phyloP scores from a whole-genome alignment of 2,888 invertebrate species.

The Brachypalpus laphriformis region DNA sequence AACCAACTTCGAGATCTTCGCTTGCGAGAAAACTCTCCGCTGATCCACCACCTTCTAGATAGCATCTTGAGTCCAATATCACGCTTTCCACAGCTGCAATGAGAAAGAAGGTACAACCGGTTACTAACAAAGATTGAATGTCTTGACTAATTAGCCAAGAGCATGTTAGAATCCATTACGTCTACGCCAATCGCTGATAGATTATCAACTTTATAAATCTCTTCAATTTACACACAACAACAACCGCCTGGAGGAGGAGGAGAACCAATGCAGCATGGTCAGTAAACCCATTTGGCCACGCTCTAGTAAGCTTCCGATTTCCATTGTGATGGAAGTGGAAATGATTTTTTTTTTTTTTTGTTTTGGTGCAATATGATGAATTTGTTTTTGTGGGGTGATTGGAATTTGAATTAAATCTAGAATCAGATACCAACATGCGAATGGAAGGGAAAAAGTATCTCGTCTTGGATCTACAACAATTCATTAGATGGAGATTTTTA shows the following conservation, averaged over 20 bases:
- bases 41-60: conserved; percentile 94
- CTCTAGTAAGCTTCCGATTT: conserved; percentile 80
- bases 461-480: background rate
- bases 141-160: conserved; percentile 55
- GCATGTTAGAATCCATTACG: conserved; percentile 33
- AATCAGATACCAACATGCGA: conserved; percentile 16
- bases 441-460: background rate
- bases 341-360: background rate
- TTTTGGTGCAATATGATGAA: conserved; percentile 39
- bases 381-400: background rate
- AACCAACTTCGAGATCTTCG: conserved; percentile 92
- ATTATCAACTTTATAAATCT: conserved; percentile 17
- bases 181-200: background rate
- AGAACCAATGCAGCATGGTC: conserved; percentile 50
- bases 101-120: conserved; percentile 10
- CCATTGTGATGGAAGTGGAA: conserved; percentile 44
- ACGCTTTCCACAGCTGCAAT: conserved; percentile 83
- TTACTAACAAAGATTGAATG: conserved; percentile 48
- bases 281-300: conserved; percentile 75
- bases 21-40: conserved; percentile 95
- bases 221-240: conserved; percentile 21
- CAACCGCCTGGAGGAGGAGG: conserved; percentile 10
- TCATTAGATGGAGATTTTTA: conserved; percentile 1
- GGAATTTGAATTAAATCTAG: conserved; percentile 22
- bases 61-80: conserved; percentile 93